phyloP scores from a whole-genome alignment of 2,888 invertebrate genomes.

The Acleris sparsana region DNA sequence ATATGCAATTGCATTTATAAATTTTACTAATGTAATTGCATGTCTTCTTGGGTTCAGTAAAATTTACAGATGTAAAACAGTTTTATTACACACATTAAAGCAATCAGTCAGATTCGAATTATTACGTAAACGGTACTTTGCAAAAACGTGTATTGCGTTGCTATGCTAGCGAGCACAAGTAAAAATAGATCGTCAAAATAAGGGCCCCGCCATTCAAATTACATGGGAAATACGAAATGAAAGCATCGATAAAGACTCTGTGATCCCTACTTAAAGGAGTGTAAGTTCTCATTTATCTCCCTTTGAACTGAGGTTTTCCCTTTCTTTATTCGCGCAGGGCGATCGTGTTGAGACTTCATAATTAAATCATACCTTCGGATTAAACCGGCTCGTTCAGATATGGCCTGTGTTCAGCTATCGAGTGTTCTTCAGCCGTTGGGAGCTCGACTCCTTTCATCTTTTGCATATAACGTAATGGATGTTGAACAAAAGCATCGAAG shows the following conservation, averaged over 20 bases:
- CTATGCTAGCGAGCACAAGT: too few species aligned
- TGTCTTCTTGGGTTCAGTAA: too few species aligned
- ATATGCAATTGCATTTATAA: not conserved
- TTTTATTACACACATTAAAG: too few species aligned
- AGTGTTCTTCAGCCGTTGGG: conserved; percentile 58
- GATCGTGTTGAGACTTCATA: conserved; percentile 70
- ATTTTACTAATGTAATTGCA: too few species aligned
- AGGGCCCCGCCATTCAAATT: conserved; percentile 9
- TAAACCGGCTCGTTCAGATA: conserved; percentile 66
- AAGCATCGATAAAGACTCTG: conserved; percentile 55
- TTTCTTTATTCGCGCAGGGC: conserved; percentile 51
- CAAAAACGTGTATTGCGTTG: too few species aligned
- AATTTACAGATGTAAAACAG: too few species aligned
- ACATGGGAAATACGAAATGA: conserved; percentile 13
- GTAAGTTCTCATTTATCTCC: conserved; percentile 61
- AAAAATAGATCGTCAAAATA: not conserved
- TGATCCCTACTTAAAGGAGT: conserved; percentile 55
- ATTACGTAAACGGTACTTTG: too few species aligned
- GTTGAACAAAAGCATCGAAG: conserved; percentile 19
- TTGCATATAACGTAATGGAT: conserved; percentile 52
- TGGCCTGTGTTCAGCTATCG: conserved; percentile 63
- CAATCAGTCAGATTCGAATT: too few species aligned
- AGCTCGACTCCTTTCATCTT: conserved; percentile 57
- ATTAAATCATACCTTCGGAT: conserved; percentile 74
- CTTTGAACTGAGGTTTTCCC: conserved; percentile 68